Evolutionary conservation across 2,113 vertebrate genomes (phyloP).

Genomic region (Scopus umbretta): DNA sequence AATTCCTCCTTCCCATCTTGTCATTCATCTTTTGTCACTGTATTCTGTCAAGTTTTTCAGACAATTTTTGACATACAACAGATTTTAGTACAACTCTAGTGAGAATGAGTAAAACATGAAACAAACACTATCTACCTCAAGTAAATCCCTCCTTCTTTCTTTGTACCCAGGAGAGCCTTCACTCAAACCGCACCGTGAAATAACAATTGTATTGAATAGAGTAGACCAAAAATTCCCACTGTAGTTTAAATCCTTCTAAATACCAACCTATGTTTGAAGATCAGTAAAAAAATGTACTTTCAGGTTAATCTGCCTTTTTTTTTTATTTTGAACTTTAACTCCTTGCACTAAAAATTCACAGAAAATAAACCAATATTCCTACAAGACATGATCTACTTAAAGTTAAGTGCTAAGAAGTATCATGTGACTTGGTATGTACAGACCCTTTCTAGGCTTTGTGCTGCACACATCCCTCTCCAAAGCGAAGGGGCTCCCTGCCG

Average conservation of each 20-base stretch:
- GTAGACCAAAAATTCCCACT: neutral
- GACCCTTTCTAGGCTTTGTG: neutral
- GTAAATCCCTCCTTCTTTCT: neutral
- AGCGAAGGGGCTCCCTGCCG: neutral
- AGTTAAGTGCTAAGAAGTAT: neutral
- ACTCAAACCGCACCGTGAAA: rapidly evolving
- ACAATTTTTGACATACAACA: neutral
- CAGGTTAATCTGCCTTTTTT: neutral
- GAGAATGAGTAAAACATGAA: neutral
- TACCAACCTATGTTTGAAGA: neutral
- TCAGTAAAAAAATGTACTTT: neutral
- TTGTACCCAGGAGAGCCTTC: neutral
- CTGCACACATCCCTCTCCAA: neutral
- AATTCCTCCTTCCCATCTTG: neutral
- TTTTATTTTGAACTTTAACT: neutral
- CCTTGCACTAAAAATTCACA: neutral
- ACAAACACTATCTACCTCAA: neutral
- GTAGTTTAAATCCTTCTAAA: neutral
- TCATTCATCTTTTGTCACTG: neutral
- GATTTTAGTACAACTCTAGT: neutral
- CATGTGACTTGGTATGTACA: neutral
- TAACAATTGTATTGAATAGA: neutral
- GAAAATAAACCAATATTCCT: neutral
- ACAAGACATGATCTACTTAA: neutral
- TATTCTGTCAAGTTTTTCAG: neutral